Base-by-base conservation (phyloP, 1,140 invertebrate genomes). In the Ditylenchus dipsaci region DNA sequence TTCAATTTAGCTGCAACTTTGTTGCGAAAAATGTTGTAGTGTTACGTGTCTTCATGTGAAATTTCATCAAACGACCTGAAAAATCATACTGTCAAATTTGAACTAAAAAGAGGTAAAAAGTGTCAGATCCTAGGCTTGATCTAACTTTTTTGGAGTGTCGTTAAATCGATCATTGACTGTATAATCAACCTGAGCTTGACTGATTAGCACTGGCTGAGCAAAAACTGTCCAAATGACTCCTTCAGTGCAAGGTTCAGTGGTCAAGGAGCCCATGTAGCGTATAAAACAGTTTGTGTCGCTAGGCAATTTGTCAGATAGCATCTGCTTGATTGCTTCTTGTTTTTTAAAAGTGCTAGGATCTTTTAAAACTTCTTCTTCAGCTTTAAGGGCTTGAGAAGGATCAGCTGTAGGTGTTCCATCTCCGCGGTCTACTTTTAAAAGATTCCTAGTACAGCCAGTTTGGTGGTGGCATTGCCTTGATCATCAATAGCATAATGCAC, bases 181-280 rank as follows among this genome's bases (percentile, higher is more conserved):
- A n/a, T n/a, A n/a, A n/a, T n/a, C n/a, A n/a, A n/a, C n/a, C n/a
- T n/a, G n/a, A n/a, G n/a, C n/a, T n/a, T n/a, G n/a, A n/a, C n/a
- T n/a, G n/a, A n/a, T n/a, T n/a, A n/a, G n/a, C n/a, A n/a, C n/a
- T n/a, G 91, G 90, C 43, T 92, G 88, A 78, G 93, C 91, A 83
- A 96, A 95, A 0, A 98, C 88, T 67, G 96, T 93, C 95, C 95
- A 98, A 56, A 90, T 91, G 64, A 98, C 95, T 79, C 89, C 92
- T 86, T 98, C 95, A 27, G 89, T 90, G 85, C 91, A 95, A 0
- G 95, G 94, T 13, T 95, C 94, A 0, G 95, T 96, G n/a, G 95
- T 98, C 68, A 98, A 84, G 0, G 93, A 96, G 1, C 95, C 95
- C 65, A 89, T 87, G 84, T 98, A 98, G 1, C 76, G 66, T 11